A percentile compares a stretch with the other conserved stretches of the same genome.
These are phyloP conservation scores for Tetramorium simillimum DNA, from an alignment of 1,140 invertebrate genomes.

Conservation along the genomic window DNA sequence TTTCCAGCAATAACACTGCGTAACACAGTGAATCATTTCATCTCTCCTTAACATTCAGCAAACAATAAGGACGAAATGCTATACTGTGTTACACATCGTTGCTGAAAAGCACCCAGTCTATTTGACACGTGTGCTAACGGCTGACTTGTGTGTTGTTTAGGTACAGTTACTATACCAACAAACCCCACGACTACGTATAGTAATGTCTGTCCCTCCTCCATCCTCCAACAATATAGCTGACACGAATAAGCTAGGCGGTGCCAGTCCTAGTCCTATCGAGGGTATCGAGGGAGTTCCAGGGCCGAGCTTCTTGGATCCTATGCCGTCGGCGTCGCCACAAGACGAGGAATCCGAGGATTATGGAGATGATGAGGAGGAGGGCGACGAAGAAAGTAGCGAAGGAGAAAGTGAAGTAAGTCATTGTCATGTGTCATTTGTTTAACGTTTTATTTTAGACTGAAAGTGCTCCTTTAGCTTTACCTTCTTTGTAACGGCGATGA, in stretches of 20 bases:
- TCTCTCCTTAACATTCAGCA: no score
- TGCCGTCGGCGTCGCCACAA: conserved; percentile 71
- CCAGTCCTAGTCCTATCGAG: conserved; percentile 82
- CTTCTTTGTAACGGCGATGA: not conserved
- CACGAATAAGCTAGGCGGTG: conserved; percentile 78
- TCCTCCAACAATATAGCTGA: conserved; percentile 78
- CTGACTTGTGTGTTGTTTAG: not conserved
- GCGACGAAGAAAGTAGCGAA: conserved; percentile 78
- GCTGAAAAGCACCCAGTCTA: no score
- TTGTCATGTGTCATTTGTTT: not conserved
- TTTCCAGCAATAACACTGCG: no score
- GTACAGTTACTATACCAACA: conserved; percentile 37
- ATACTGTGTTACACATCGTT: no score
- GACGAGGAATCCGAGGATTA: conserved; percentile 80
- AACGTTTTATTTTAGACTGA: no score
- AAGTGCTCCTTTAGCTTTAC: not conserved
- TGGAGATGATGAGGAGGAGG: conserved; percentile 79
- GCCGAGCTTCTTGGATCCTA: conserved; percentile 77
- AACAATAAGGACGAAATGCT: no score
- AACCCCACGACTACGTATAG: conserved; percentile 66
- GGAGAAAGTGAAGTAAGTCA: conserved; percentile 78
- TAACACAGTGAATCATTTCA: no score
- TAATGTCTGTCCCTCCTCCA: conserved; percentile 83
- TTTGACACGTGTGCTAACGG: no score
- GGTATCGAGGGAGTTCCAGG: conserved; percentile 79